phyloP scores from a whole-genome alignment of 2,113 vertebrate species.

The Tetrao urogallus region DNA sequence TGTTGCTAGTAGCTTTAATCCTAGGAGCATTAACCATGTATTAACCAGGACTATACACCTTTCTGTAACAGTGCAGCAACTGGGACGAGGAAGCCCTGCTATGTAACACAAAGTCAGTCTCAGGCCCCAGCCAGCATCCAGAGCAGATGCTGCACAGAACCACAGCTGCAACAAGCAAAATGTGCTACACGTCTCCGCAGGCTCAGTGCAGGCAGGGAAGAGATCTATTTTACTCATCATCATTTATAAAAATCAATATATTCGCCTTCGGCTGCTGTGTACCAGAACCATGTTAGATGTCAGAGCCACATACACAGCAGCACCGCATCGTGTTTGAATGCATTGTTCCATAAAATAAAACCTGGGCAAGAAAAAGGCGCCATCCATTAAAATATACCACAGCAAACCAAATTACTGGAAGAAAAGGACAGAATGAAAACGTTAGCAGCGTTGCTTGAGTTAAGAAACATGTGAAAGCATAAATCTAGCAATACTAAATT shows the following conservation, averaged over 20 bases:
- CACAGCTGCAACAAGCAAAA: constrained; percentile 4
- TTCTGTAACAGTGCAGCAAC: neutral
- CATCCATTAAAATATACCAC: constrained; percentile 36
- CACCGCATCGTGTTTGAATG: constrained; percentile 25
- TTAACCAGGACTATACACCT: neutral
- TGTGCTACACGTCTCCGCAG: constrained; percentile 40
- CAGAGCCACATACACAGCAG: neutral
- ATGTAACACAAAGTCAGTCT: neutral
- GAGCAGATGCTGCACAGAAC: constrained; percentile 23
- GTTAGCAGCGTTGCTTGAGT: neutral
- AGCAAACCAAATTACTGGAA: neutral
- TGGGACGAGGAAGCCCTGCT: neutral
- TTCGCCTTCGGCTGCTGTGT: constrained; percentile 29
- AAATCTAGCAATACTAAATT: constrained; percentile 8
- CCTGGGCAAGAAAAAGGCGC: neutral
- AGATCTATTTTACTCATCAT: constrained; percentile 45
- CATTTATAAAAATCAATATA: constrained; percentile 66
- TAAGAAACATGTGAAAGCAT: neutral
- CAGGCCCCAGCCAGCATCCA: neutral
- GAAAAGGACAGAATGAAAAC: constrained; percentile 13
- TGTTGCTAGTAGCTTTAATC: neutral
- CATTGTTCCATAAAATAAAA: constrained; percentile 42
- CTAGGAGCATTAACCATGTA: neutral
- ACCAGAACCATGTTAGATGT: constrained; percentile 14
- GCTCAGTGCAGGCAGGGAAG: neutral